Evolutionary conservation across 2,888 invertebrate genomes (phyloP), one percentile per base, ranked within the genome.

Genomic region (Andrena dorsata): DNA sequence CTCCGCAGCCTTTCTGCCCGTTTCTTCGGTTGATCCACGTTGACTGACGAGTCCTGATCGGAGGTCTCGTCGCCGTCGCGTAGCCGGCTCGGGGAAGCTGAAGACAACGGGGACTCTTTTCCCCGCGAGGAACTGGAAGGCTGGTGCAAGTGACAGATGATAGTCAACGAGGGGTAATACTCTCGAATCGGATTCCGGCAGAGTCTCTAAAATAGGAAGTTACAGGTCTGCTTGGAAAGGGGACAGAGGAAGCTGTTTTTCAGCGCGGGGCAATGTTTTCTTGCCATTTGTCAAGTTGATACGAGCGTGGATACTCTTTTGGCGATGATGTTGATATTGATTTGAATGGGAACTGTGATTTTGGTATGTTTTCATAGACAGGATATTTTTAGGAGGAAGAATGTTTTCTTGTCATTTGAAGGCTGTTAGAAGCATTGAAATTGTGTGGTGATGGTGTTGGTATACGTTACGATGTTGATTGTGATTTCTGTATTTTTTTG

Each of bases 21-120:
- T 47, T 72, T 64, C 71, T 65, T 56, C 49, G 32, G 10, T 51
- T 84, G 83, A 76, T 84, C 76, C 78, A 23, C 64, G 69, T 68
- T 76, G 77, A 76, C 79, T 79, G 75, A 66, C 83, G 72, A 76
- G 35, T 61, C 53, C 56, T 74, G 74, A 82, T 83, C 83, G 63
- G 71, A 63, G 53, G 60, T 69, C 68, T 63, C 58, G 56, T 56
- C 53, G 53, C 41, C 23, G 61, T 69, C 70, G 69, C 58, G 20
- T 70, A 35, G 20, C 35, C 2, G 58, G 16, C 58, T 73, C 16
- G 26, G 10, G 4, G 30, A 63, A 69, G 58, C 26, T 26, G 28
- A 32, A 73, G 47, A 30, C 56, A 56, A 20, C 41, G 41, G 49
- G 49, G 65, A 53, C 30, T 23, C 56, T 51, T 26, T 61, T 80